Evolutionary conservation across 2,888 invertebrate species (phyloP).

Genomic region (Sesamia inferens): DNA sequence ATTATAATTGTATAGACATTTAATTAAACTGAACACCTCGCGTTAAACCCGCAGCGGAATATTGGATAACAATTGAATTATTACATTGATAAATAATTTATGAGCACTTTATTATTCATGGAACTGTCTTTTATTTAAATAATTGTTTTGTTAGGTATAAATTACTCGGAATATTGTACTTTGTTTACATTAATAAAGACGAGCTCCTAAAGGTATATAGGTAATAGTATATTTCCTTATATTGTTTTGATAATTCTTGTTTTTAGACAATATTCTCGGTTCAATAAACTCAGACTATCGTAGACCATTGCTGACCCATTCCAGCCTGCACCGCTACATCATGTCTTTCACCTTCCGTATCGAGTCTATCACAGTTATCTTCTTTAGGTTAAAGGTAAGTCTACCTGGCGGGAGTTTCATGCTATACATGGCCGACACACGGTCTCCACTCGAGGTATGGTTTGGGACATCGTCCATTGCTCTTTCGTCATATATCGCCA

Average conservation of each 20-base stretch:
- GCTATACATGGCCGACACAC: too few species aligned
- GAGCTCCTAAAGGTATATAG: not conserved
- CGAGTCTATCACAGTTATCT: too few species aligned
- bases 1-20: not conserved
- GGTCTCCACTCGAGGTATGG: too few species aligned
- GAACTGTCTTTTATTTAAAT: conserved; percentile 18
- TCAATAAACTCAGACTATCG: not conserved
- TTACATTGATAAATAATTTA: conserved; percentile 30
- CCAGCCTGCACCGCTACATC: too few species aligned
- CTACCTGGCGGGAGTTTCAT: too few species aligned
- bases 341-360: too few species aligned
- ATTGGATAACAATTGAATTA: conserved; percentile 14
- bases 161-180: conserved; percentile 9
- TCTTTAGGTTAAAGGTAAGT: too few species aligned
- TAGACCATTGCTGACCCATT: not conserved
- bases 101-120: conserved; percentile 24
- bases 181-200: not conserved
- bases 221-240: too few species aligned
- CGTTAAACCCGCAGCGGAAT: not conserved
- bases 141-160: conserved; percentile 18
- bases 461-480: too few species aligned
- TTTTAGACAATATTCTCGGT: not conserved
- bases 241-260: too few species aligned
- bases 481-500: too few species aligned
- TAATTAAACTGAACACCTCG: conserved; percentile 18